Conservation (phyloP, 1,140 invertebrate genomes). For the Dendrolimus kikuchii region DNA sequence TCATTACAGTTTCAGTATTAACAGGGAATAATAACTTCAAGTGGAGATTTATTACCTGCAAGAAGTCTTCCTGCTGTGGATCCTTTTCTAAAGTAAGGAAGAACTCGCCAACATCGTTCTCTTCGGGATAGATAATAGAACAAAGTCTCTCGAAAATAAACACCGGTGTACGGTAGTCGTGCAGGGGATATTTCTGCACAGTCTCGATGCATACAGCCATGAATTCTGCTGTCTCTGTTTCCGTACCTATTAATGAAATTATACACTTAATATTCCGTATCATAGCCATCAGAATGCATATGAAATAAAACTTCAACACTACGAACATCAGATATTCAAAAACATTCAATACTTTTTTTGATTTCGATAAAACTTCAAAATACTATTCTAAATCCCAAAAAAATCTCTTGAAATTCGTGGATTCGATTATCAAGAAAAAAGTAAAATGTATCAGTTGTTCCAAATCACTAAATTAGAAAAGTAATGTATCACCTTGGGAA, state of each 20-base stretch:
- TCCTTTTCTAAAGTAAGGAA: constrained; percentile 97
- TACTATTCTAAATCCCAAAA: no score
- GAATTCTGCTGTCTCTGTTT: constrained; percentile 96
- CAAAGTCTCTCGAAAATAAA: constrained; percentile 98
- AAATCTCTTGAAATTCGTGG: no score
- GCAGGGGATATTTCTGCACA: constrained; percentile 91
- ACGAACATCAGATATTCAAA: no score
- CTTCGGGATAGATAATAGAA: constrained; percentile 97
- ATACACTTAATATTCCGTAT: neutral
- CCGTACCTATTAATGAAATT: constrained; percentile 78
- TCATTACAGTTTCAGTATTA: no score
- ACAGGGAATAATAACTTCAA: neutral
- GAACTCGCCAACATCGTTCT: constrained; percentile 97
- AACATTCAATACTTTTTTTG: no score
- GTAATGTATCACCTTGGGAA: no score
- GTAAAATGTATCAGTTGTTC: no score
- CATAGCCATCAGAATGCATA: no score
- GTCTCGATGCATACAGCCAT: constrained; percentile 98
- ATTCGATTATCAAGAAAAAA: no score
- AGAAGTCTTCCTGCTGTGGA: constrained; percentile 98
- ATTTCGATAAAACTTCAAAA: no score
- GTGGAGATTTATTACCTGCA: constrained; percentile 76
- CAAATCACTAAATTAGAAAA: no score
- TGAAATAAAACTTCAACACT: no score
- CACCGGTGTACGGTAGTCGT: constrained; percentile 96